Conservation (phyloP, 2,113 vertebrate species). For the Aviceda subcristata region DNA sequence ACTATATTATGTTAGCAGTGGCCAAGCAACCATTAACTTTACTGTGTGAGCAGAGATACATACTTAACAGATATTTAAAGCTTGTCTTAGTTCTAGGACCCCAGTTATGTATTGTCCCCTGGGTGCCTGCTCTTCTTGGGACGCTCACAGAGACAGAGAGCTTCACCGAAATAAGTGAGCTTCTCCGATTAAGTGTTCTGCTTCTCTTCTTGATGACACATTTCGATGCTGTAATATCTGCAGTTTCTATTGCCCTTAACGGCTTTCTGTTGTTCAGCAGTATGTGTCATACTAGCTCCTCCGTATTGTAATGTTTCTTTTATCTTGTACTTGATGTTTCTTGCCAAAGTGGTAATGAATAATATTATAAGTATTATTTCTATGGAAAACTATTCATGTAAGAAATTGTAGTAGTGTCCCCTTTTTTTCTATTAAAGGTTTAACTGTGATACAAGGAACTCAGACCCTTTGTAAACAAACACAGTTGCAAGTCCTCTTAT, state of each 20-base stretch:
- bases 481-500: not conserved
- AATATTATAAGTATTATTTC: not conserved
- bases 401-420: not conserved
- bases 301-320: not conserved
- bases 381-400: not conserved
- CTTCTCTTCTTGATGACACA: not conserved
- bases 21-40: not conserved
- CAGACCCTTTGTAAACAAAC: not conserved
- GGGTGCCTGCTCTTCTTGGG: not conserved
- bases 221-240: not conserved
- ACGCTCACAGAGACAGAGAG: not conserved
- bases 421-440: not conserved
- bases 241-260: not conserved
- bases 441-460: not conserved
- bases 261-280: not conserved
- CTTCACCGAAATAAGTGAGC: not conserved
- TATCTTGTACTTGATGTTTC: not conserved
- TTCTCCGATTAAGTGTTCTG: not conserved
- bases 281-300: not conserved
- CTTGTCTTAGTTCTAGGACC: not conserved
- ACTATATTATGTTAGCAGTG: not conserved
- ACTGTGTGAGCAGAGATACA: not conserved
- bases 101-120: not conserved
- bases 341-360: rapidly evolving
- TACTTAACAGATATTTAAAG: not conserved